Conservation (phyloP, 2,113 vertebrate genomes). For the Catagonus wagneri region DNA sequence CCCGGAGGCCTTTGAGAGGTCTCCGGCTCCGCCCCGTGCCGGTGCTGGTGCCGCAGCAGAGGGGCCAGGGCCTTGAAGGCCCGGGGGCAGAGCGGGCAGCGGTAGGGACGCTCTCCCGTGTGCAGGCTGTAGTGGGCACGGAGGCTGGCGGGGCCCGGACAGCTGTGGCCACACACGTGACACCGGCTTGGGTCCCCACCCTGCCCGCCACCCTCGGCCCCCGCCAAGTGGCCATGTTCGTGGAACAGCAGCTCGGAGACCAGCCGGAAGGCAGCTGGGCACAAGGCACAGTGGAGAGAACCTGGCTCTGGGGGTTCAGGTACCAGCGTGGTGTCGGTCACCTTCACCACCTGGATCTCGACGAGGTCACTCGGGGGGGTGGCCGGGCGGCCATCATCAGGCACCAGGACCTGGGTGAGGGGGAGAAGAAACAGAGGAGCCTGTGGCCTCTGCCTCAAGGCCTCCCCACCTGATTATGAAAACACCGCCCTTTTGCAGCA, state of each 20-base stretch:
- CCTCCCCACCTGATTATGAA: neutral
- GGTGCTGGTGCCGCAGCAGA: conserved; percentile 77
- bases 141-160: conserved; percentile 80
- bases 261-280: conserved; percentile 80
- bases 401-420: conserved; percentile 27
- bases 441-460: neutral
- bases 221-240: conserved; percentile 79
- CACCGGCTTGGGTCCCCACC: conserved; percentile 71
- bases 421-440: neutral
- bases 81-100: conserved; percentile 78
- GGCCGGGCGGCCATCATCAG: conserved; percentile 27
- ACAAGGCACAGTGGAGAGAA: conserved; percentile 79
- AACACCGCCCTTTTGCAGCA: neutral
- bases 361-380: conserved; percentile 70
- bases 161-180: conserved; percentile 80
- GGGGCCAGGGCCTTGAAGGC: conserved; percentile 80
- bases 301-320: conserved; percentile 68
- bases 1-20: neutral
- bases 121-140: conserved; percentile 82
- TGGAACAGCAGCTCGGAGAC: conserved; percentile 84
- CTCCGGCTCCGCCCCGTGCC: conserved; percentile 52
- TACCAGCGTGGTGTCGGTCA: conserved; percentile 72
- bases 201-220: conserved; percentile 28
- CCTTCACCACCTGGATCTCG: conserved; percentile 79
- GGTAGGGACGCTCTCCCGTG: conserved; percentile 77